Conservation (phyloP, 53 echinoderm and acorn worm genomes). For the Holothuria leucospilota region DNA sequence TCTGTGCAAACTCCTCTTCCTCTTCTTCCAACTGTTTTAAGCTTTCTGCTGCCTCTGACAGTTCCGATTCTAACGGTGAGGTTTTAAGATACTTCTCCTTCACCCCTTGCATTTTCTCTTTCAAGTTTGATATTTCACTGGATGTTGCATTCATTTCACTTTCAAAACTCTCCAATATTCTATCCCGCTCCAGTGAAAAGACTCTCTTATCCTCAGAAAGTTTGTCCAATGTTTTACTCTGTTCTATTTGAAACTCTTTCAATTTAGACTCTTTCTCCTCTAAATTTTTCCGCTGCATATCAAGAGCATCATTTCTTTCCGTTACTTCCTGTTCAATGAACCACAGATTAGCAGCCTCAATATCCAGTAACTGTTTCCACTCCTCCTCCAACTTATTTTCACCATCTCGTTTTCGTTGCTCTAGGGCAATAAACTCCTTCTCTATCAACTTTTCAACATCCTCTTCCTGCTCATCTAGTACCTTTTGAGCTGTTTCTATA, state of each 20-base stretch:
- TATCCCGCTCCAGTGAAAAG: neutral
- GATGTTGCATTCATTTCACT: conserved; percentile 58
- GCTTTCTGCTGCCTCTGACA: conserved; percentile 60
- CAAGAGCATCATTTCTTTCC: conserved; percentile 66
- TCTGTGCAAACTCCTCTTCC: conserved; percentile 37
- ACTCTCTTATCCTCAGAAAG: conserved; percentile 40
- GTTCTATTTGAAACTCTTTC: conserved; percentile 70
- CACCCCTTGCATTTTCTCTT: conserved; percentile 32
- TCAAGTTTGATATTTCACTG: conserved; percentile 55
- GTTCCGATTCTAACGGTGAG: conserved; percentile 36
- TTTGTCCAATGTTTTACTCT: conserved; percentile 50
- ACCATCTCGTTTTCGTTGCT: conserved; percentile 65
- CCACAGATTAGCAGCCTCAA: conserved; percentile 85
- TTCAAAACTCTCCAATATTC: conserved; percentile 20
- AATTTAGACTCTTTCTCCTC: conserved; percentile 67
- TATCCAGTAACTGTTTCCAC: conserved; percentile 73
- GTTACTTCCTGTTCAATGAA: conserved; percentile 83
- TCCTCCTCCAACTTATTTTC: conserved; percentile 68
- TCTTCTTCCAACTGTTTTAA: conserved; percentile 50
- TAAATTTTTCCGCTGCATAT: conserved; percentile 72
- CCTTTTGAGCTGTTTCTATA: conserved; percentile 57
- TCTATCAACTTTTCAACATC: conserved; percentile 82
- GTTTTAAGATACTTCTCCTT: conserved; percentile 31
- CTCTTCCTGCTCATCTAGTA: conserved; percentile 74
- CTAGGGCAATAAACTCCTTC: conserved; percentile 79